phyloP scores from a whole-genome alignment of 2,113 vertebrate species.

The Colistium nudipinnis region DNA sequence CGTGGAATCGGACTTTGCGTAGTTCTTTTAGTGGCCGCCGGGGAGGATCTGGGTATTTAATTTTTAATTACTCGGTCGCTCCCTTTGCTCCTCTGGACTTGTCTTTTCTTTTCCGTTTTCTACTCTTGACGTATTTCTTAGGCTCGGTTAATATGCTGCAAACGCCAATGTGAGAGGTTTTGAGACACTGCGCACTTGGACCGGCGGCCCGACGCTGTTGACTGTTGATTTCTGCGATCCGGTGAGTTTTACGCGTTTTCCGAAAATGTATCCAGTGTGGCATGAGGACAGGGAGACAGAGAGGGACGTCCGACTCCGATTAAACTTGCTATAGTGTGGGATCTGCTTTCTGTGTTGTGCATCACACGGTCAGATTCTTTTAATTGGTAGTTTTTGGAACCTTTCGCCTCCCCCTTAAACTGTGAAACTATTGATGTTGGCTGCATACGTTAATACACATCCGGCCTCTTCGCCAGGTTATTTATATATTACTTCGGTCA shows the following conservation, averaged over 20 bases:
- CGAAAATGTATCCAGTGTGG: conserved; percentile 54
- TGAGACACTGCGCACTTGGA: conserved; percentile 53
- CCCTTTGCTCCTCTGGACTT: conserved; percentile 13
- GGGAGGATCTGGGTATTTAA: conserved; percentile 68
- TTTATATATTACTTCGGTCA: conserved; percentile 39
- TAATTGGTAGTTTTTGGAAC: no score
- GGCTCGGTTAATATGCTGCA: conserved; percentile 51
- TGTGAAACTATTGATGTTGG: conserved; percentile 7
- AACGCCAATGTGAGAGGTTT: conserved; percentile 24
- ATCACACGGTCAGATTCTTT: no score
- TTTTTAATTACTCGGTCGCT: conserved; percentile 57
- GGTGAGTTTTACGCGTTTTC: conserved; percentile 62
- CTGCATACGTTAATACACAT: not conserved
- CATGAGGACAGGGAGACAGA: conserved; percentile 37
- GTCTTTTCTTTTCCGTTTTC: not conserved
- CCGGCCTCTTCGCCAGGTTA: conserved; percentile 1
- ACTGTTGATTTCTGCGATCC: conserved; percentile 45
- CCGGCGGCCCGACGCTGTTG: conserved; percentile 24
- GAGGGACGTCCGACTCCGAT: conserved; percentile 20
- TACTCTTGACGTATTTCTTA: not conserved
- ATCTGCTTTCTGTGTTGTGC: not conserved
- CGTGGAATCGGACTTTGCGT: conserved; percentile 43
- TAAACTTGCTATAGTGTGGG: not conserved
- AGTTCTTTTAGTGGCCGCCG: conserved; percentile 47
- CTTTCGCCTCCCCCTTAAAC: not conserved